Base-by-base conservation (phyloP, 2,113 vertebrate genomes). In the Prunella fulvescens region DNA sequence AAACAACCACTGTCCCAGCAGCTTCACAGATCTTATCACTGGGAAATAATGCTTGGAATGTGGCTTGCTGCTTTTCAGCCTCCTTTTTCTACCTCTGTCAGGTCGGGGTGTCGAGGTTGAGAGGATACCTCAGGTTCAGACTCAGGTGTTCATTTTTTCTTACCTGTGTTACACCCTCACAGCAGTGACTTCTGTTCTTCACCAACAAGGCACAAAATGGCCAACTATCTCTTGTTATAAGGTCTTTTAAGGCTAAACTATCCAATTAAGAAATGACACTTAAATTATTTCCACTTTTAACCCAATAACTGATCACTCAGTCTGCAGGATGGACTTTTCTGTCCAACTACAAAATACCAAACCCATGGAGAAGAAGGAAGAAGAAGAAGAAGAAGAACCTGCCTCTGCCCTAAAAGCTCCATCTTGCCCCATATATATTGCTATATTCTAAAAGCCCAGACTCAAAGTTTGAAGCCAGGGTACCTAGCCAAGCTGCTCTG, bases 41-140 rank as follows among this genome's bases (percentile, higher is more conserved):
- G 95, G 86, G 50, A 89, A 96, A 95, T 85, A 35, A 95, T 4
- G 65, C 16, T 33, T 91, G 97, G 95, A 97, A 97, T 94, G 97
- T 14, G 47, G 5, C 14, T 58, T 17, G 23, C 57, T 25, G n/a
- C 10, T 58, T 25, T 35, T 23, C n/a, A 25, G 23, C 10, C 57
- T 58, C 57, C 57, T 58, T 58, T 7, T 58, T 3, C n/a, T 16
- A 7, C n/a, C 23, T 37, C 57, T 58, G n/a, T 25, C 2, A 29
- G 51, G 51, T 29, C 28, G 51, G 51, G n/a, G n/a, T n/a, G n/a
- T n/a, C n/a, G n/a, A n/a, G n/a, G n/a, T n/a, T n/a, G n/a, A n/a
- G n/a, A n/a, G 4, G 33, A 35, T 15, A 13, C 20, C 7, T 58
- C 56, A 15, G 3, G 6, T 24, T 25, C 57, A 58, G 57, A 37